Conservation (phyloP, 1,140 invertebrate genomes). For the Drosophila sulfurigaster region DNA sequence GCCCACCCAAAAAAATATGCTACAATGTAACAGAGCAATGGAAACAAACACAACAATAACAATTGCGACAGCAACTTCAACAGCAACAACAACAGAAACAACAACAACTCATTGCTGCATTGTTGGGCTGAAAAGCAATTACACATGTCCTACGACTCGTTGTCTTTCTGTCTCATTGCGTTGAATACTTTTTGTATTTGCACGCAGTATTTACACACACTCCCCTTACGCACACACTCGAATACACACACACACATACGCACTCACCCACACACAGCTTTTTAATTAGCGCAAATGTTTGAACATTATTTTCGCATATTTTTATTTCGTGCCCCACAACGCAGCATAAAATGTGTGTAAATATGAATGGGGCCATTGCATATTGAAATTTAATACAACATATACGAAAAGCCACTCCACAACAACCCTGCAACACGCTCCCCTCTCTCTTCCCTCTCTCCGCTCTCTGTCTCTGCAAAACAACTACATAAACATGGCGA, state of each 20-base stretch:
- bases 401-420: neutral
- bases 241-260: slow-evolving; percentile 6
- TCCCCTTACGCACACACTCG: slow-evolving; percentile 8
- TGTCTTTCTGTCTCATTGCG: slow-evolving; percentile 35
- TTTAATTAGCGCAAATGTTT: slow-evolving; percentile 81
- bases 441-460: neutral
- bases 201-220: slow-evolving; percentile 18
- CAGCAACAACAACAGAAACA: slow-evolving; percentile 11
- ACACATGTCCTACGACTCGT: slow-evolving; percentile 68
- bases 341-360: slow-evolving; percentile 60
- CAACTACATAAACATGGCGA: slow-evolving; percentile 45
- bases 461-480: neutral
- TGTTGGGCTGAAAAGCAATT: slow-evolving; percentile 67
- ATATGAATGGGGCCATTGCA: slow-evolving; percentile 52
- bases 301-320: slow-evolving; percentile 75
- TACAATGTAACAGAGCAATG: slow-evolving; percentile 20
- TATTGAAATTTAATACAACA: slow-evolving; percentile 56
- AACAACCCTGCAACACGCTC: neutral
- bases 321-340: slow-evolving; percentile 51
- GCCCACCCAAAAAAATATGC: slow-evolving; percentile 34
- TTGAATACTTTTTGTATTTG: slow-evolving; percentile 46
- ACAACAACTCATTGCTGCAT: neutral
- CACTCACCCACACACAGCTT: slow-evolving; percentile 19
- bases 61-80: neutral
- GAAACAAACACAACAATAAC: neutral